Conservation (phyloP, 2,888 invertebrate species). For the Metalampra italica region DNA sequence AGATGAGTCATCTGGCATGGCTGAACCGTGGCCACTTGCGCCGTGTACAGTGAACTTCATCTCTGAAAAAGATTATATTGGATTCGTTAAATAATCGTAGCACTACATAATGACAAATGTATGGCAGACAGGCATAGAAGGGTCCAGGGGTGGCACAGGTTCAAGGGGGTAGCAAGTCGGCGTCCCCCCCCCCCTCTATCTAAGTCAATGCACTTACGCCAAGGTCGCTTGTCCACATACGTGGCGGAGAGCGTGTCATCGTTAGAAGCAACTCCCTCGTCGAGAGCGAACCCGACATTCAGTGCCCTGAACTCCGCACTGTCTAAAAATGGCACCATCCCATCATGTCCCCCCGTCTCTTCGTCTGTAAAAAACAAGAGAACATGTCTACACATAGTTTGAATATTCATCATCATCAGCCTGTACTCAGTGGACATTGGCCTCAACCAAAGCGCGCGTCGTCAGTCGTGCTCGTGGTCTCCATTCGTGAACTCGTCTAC, state of each 20-base stretch:
- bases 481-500: too few species aligned
- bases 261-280: slow-evolving; percentile 85
- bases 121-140: too few species aligned
- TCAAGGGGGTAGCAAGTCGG: too few species aligned
- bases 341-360: slow-evolving; percentile 87
- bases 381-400: not conserved
- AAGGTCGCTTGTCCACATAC: slow-evolving; percentile 85
- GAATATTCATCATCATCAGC: not conserved
- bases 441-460: too few species aligned
- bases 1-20: slow-evolving; percentile 84
- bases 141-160: too few species aligned
- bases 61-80: slow-evolving; percentile 28
- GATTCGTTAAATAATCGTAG: not conserved
- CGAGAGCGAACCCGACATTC: slow-evolving; percentile 90
- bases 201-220: slow-evolving; percentile 81
- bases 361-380: slow-evolving; percentile 78
- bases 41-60: slow-evolving; percentile 83
- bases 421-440: too few species aligned
- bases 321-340: slow-evolving; percentile 85
- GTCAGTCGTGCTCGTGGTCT: too few species aligned
- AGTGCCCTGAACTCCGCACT: slow-evolving; percentile 83
- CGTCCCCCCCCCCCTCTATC: too few species aligned
- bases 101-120: too few species aligned
- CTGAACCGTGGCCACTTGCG: slow-evolving; percentile 89
- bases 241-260: slow-evolving; percentile 77